These are phyloP conservation scores for Ramphastos sulfuratus DNA, from an alignment of 2,113 vertebrate species.

Conservation along the genomic window DNA sequence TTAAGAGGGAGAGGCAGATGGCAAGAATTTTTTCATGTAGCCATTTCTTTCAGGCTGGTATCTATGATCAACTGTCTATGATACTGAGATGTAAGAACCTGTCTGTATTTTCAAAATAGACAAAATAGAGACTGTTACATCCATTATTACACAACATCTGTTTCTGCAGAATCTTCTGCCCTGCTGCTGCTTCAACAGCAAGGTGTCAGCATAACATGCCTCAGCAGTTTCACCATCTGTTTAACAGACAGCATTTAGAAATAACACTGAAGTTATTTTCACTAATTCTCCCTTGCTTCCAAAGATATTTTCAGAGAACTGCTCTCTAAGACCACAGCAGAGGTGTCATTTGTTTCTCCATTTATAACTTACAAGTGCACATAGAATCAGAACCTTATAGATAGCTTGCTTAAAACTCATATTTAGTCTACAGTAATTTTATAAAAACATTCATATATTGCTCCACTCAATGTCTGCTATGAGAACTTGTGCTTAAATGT, in stretches of 20 bases:
- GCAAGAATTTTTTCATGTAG: background rate
- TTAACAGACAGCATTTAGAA: background rate
- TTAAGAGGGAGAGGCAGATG: background rate
- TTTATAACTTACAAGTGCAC: background rate
- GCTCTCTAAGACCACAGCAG: background rate
- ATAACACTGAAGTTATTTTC: background rate
- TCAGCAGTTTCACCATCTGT: slow-evolving; percentile 50
- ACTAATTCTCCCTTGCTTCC: slow-evolving; percentile 1
- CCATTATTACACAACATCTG: background rate
- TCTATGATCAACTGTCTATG: background rate
- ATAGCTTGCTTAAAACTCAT: background rate
- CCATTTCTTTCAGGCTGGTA: background rate
- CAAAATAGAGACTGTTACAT: background rate
- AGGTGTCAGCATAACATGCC: slow-evolving; percentile 22
- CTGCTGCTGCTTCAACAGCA: background rate
- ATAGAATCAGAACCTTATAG: background rate
- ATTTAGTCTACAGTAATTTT: background rate
- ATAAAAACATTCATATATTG: background rate
- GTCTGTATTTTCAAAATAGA: background rate
- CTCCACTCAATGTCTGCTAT: background rate
- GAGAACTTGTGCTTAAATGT: background rate
- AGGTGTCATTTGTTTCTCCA: background rate
- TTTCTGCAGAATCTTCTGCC: background rate
- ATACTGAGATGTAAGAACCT: background rate
- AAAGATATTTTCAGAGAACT: background rate